phyloP scores from a whole-genome alignment of 2,797 vertebrate genomes.

The Halcyon smyrnensis region DNA sequence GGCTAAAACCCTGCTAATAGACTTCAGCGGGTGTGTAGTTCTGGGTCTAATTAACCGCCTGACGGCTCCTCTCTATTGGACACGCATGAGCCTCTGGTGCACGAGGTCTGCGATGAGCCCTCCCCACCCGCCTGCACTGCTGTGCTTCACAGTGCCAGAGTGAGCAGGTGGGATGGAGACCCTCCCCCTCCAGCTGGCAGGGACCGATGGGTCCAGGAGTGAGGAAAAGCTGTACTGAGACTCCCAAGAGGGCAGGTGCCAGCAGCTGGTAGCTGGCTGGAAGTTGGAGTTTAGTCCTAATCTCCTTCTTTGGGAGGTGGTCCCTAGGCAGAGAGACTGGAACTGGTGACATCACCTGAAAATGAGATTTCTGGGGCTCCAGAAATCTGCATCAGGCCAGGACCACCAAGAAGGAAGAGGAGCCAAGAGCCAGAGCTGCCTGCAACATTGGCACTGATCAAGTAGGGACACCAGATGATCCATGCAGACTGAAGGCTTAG shows the following conservation, averaged over 20 bases:
- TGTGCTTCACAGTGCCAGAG: accelerated
- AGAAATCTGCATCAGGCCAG: neutral
- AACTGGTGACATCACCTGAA: accelerated
- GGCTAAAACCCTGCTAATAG: neutral
- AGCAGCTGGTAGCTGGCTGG: neutral
- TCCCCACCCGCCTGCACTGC: neutral
- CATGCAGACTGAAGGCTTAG: neutral
- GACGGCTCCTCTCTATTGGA: neutral
- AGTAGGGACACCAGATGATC: neutral
- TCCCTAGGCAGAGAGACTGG: neutral
- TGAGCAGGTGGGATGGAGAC: neutral
- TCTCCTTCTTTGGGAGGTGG: neutral
- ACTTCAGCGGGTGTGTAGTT: neutral
- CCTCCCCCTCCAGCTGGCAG: no score
- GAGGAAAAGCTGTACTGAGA: neutral
- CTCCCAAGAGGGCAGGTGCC: accelerated
- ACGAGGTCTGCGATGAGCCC: neutral
- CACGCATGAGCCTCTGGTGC: accelerated
- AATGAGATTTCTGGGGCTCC: neutral
- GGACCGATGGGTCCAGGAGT: accelerated
- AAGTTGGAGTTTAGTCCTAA: neutral
- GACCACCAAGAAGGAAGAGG: neutral
- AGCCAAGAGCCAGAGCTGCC: neutral
- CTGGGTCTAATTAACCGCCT: neutral
- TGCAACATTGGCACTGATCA: neutral